Conservation (phyloP, 2,888 invertebrate genomes). For the Agrochola macilenta region DNA sequence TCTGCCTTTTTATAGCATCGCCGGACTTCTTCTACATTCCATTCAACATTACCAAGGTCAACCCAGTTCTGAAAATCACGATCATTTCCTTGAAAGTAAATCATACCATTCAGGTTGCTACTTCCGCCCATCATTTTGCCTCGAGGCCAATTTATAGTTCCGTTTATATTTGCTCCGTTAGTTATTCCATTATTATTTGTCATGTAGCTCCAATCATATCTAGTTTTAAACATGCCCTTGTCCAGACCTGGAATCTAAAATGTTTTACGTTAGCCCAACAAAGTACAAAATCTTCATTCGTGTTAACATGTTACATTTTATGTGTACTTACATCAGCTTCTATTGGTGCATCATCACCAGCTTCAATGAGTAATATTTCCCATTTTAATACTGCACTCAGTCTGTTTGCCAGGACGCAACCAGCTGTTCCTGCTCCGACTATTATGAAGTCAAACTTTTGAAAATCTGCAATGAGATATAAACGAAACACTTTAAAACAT, state of each 20-base stretch:
- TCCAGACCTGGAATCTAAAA: constrained; percentile 73
- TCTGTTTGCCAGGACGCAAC: constrained; percentile 73
- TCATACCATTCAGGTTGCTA: constrained; percentile 90
- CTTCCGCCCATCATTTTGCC: constrained; percentile 92
- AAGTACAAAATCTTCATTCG: accelerated
- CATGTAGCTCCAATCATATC: constrained; percentile 95
- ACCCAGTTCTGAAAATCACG: constrained; percentile 90
- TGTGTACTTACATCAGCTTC: constrained; percentile 43
- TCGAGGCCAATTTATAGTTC: constrained; percentile 87
- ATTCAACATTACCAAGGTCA: constrained; percentile 87
- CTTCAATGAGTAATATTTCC: constrained; percentile 87
- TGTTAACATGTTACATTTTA: not conserved
- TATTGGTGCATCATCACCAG: constrained; percentile 77
- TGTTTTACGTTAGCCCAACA: not conserved
- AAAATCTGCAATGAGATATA: constrained; percentile 61
- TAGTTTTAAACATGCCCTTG: constrained; percentile 71
- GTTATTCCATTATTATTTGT: constrained; percentile 93
- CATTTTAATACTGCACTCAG: constrained; percentile 70
- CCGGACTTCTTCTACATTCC: constrained; percentile 88
- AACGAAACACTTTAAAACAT: not conserved
- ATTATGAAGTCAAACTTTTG: constrained; percentile 73
- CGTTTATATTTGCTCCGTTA: constrained; percentile 91
- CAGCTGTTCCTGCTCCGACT: constrained; percentile 74
- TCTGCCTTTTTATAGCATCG: constrained; percentile 89
- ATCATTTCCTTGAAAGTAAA: constrained; percentile 89